These are phyloP conservation scores for Tetraneura akinire DNA, from an alignment of 1,140 invertebrate genomes.

Conservation along the genomic window DNA sequence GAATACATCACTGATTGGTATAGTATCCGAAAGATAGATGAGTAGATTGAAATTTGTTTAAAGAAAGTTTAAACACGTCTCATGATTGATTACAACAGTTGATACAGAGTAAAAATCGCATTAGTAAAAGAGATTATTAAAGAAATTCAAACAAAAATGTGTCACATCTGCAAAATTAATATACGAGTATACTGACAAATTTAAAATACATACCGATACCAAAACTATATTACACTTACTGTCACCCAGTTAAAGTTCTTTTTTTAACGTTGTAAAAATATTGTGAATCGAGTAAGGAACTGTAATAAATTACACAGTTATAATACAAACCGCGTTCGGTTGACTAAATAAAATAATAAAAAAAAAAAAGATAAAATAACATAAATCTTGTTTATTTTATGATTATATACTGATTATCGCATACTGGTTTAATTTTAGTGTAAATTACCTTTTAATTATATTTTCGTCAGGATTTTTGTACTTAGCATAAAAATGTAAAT, in stretches of 20 bases:
- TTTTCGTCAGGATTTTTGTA: neutral
- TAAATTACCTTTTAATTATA: conserved; percentile 23
- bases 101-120: neutral
- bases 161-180: neutral
- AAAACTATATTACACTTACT: no score
- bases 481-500: neutral
- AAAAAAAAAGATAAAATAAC: neutral
- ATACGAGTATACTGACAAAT: neutral
- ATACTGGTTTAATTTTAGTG: neutral
- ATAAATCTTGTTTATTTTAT: neutral
- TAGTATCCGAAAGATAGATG: neutral
- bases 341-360: neutral
- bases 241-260: no score
- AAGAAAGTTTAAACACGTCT: neutral
- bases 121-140: neutral
- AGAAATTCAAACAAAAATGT: neutral
- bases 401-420: neutral
- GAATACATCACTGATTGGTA: neutral
- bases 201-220: no score
- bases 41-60: neutral
- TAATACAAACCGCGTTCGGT: neutral
- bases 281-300: neutral
- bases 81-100: neutral
- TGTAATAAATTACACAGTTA: no score
- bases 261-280: no score